Conservation (phyloP, 2,888 invertebrate species). For the Auanema freiburgensis region DNA sequence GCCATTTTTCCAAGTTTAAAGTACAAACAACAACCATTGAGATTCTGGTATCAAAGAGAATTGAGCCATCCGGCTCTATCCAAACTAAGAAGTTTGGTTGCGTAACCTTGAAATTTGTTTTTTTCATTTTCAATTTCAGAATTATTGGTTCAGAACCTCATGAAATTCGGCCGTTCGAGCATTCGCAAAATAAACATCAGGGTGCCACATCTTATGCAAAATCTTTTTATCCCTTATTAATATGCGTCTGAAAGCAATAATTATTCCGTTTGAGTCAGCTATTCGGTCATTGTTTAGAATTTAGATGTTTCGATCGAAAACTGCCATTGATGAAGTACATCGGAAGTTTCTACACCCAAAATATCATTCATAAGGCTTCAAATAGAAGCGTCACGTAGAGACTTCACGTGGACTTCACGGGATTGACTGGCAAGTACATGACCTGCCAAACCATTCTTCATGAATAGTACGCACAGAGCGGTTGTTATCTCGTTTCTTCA, state of each 20-base stretch:
- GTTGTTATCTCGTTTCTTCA: too few species aligned
- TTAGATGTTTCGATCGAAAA: too few species aligned
- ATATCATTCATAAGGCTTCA: too few species aligned
- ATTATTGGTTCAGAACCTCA: constrained; percentile 28
- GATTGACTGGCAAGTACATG: too few species aligned
- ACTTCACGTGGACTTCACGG: too few species aligned
- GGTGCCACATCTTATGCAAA: constrained; percentile 60
- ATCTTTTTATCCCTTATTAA: constrained; percentile 48
- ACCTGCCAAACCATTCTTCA: too few species aligned
- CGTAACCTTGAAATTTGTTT: constrained; percentile 47
- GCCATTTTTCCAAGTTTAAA: constrained; percentile 61
- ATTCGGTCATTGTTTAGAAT: too few species aligned
- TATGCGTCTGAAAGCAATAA: constrained; percentile 31
- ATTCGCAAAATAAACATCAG: constrained; percentile 64
- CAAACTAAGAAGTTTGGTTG: constrained; percentile 64
- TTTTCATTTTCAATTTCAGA: background rate
- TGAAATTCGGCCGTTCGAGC: constrained; percentile 63
- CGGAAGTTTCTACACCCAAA: too few species aligned
- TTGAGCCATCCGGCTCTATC: constrained; percentile 63
- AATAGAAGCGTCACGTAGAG: too few species aligned
- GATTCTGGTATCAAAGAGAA: constrained; percentile 59
- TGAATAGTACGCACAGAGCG: too few species aligned
- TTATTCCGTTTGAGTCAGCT: background rate
- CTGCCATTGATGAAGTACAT: too few species aligned
- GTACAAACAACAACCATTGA: constrained; percentile 62